Evolutionary conservation across 2,797 vertebrate genomes (phyloP).

Genomic region (Aphelocoma californica): DNA sequence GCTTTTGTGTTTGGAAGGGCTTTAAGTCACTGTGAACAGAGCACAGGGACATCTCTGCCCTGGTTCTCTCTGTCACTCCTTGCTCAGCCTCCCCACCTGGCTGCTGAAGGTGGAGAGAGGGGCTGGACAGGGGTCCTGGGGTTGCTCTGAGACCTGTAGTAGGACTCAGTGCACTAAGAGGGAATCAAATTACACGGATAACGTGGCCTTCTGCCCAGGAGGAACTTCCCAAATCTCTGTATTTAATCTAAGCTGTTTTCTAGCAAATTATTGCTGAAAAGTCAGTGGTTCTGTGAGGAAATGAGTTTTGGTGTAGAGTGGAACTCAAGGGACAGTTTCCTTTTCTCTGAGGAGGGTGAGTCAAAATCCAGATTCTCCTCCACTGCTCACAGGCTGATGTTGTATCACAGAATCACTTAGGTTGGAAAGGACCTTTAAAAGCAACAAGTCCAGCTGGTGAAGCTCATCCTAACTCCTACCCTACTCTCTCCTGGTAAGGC

Average conservation of each 20-base stretch:
- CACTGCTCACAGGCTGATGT: not conserved
- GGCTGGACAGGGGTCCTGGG: not conserved
- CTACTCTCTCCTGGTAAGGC: not conserved
- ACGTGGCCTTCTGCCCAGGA: not conserved
- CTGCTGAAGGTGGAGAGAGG: not conserved
- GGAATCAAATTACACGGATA: not conserved
- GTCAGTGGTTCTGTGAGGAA: not conserved
- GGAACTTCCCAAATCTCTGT: not conserved
- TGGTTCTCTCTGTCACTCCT: not conserved
- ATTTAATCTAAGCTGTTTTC: not conserved
- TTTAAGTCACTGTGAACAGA: constrained; percentile 33
- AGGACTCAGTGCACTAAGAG: not conserved
- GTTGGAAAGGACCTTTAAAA: not conserved
- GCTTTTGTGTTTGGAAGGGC: constrained; percentile 30
- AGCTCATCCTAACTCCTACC: not conserved
- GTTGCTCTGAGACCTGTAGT: not conserved
- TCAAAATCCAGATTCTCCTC: not conserved
- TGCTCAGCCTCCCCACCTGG: not conserved
- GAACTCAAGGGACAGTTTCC: not conserved
- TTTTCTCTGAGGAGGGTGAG: not conserved
- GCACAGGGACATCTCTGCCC: not conserved
- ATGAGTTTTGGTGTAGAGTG: not conserved
- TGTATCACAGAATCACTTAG: not conserved
- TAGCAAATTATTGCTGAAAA: not conserved
- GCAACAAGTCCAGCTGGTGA: not conserved